Percentiles rank a stretch among this genome's conserved stretches.
phyloP scores from a whole-genome alignment of 30 jellyfish, hydroid and myxozoan genomes.

The Mastigias papua region DNA sequence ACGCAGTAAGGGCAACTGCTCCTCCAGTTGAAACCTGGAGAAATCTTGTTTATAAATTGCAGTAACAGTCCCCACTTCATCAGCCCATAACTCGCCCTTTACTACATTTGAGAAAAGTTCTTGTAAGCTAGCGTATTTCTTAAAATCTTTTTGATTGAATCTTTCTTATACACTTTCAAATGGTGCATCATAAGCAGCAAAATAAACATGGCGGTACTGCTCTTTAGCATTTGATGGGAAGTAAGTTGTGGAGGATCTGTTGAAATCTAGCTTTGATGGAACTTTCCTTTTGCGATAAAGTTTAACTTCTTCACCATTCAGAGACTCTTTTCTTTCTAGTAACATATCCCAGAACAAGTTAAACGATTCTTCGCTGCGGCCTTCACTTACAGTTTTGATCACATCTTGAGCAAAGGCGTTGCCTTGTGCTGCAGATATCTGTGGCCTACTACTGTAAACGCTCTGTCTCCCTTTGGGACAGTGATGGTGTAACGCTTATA shows the following conservation, averaged over 20 bases:
- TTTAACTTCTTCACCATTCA: slow-evolving; percentile 15
- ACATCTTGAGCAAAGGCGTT: slow-evolving; percentile 48
- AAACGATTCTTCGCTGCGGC: slow-evolving; percentile 15
- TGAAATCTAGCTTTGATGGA: slow-evolving; percentile 34
- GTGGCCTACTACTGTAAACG: slow-evolving; percentile 61
- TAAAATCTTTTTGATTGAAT: slow-evolving; percentile 53
- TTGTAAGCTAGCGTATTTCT: slow-evolving; percentile 11
- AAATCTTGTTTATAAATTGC: slow-evolving; percentile 8
- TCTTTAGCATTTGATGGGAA: slow-evolving; percentile 60
- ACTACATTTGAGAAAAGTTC: slow-evolving; percentile 8
- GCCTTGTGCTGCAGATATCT: slow-evolving; percentile 25
- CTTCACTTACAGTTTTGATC: slow-evolving; percentile 29
- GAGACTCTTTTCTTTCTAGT: not conserved
- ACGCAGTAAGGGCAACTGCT: slow-evolving; percentile 15
- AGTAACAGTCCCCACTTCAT: slow-evolving; percentile 12
- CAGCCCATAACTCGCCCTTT: slow-evolving; percentile 47
- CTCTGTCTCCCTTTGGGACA: slow-evolving; percentile 53
- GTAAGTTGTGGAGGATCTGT: slow-evolving; percentile 19
- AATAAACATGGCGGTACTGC: slow-evolving; percentile 46
- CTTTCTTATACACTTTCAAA: slow-evolving; percentile 33
- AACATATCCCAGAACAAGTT: slow-evolving; percentile 53
- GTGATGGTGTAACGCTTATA: slow-evolving; percentile 71
- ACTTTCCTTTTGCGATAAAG: slow-evolving; percentile 64
- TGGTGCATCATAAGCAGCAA: slow-evolving; percentile 39
- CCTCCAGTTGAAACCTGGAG: not conserved